Base-by-base conservation (phyloP, 2,888 invertebrate species). In the Sinohyriopsis cumingii region DNA sequence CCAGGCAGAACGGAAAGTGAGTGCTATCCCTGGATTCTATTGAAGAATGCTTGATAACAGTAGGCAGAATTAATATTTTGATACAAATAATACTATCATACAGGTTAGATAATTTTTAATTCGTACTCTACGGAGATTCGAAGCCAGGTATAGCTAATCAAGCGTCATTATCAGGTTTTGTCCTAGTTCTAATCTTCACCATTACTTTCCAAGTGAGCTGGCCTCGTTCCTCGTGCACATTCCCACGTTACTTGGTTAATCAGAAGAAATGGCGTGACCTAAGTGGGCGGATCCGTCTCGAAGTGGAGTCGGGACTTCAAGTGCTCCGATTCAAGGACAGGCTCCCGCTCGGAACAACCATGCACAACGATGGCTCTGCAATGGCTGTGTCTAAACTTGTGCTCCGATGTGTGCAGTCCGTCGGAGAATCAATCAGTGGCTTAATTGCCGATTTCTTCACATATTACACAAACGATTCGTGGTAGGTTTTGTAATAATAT, bases 231-330 rank as follows among this genome's bases (percentile, higher is more conserved):
- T 55, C 68, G 5, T 87, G 87, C 63, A 66, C 73, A 22, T 88
- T 86, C 72, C 87, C 86, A 7, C 80, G 84, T 57, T 77, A 83
- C 74, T 79, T 84, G 66, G 70, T 76, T 2, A 75, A 72, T 28
- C 73, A 75, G 55, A 79, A 79, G 25, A 79, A 81, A 67, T 88
- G 88, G 88, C 81, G 85, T 20, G 87, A 88, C 70, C 79, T 87
- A 54, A 81, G 80, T 45, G 85, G 85, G 45, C 77, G 78, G 53
- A 82, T 79, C 65, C 67, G 76, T 55, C 75, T 86, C 55, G 73
- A 80, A 22, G 76, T 86, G 19, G 84, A 85, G 70, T 69, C 73
- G 24, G 79, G 82, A 15, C 71, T 79, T 53, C 82, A 86, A 66
- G 78, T 80, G 59, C 77, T 86, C 60, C 73, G 80, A 53, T 71